Evolutionary conservation across 2,888 invertebrate genomes (phyloP).

Genomic region (Gastrophysa polygoni): DNA sequence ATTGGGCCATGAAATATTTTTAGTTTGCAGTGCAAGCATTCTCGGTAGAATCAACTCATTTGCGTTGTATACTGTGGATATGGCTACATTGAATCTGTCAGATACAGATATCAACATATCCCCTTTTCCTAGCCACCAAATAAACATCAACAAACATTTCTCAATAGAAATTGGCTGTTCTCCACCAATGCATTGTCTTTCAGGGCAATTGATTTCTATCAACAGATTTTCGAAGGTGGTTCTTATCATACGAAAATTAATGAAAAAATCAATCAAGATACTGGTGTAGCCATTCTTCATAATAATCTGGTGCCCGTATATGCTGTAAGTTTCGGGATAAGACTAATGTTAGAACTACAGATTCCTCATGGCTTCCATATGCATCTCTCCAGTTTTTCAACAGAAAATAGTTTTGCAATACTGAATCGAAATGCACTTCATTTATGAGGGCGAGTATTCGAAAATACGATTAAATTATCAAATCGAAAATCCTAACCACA

Average conservation of each 20-base stretch:
- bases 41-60: constrained; percentile 7
- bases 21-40: constrained; percentile 6
- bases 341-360: background rate
- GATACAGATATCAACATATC: constrained; percentile 20
- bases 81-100: constrained; percentile 23
- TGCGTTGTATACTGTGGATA: constrained; percentile 18
- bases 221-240: constrained; percentile 7
- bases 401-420: background rate
- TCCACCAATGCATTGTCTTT: constrained; percentile 12
- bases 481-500: background rate
- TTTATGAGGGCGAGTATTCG: background rate
- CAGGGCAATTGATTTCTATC: background rate
- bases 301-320: constrained; percentile 8
- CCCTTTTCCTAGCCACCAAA: constrained; percentile 28
- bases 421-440: constrained; percentile 1
- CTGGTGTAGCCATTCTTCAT: constrained; percentile 12
- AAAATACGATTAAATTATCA: background rate
- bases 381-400: background rate
- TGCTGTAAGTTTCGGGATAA: background rate
- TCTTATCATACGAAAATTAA: constrained; percentile 14
- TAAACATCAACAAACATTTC: constrained; percentile 14
- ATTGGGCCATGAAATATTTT: constrained; percentile 23
- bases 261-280: constrained; percentile 19
- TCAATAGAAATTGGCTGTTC: constrained; percentile 4
- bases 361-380: background rate